These are phyloP conservation scores for Spongilla lacustris DNA, from an alignment of 37 sponge, comb jelly and placozoan genomes.

Conservation along the genomic window DNA sequence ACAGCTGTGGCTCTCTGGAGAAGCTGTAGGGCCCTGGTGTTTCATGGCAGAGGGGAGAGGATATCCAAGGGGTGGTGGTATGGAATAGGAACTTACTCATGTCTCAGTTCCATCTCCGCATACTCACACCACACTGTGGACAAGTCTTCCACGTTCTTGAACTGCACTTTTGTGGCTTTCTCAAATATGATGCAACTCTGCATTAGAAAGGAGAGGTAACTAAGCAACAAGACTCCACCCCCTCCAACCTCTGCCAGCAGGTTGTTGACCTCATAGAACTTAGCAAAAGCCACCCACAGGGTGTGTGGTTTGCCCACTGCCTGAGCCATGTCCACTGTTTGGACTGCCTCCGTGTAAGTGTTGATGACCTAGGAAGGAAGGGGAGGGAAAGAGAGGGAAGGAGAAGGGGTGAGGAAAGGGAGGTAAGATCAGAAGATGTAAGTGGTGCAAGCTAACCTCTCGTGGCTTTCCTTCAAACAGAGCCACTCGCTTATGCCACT, in stretches of 20 bases:
- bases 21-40: slow-evolving; percentile 70
- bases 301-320: slow-evolving; percentile 92
- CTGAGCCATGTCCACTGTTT: slow-evolving; percentile 85
- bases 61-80: not conserved
- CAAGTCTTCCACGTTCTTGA: slow-evolving; percentile 89
- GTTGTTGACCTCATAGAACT: slow-evolving; percentile 92
- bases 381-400: too few relatives aligned
- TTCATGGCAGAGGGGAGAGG: not conserved
- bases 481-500: slow-evolving; percentile 95
- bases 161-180: slow-evolving; percentile 89
- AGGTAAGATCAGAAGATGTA: too few relatives aligned
- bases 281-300: slow-evolving; percentile 93
- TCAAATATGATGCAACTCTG: slow-evolving; percentile 90
- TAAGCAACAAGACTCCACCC: not conserved
- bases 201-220: not conserved
- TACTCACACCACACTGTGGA: slow-evolving; percentile 96
- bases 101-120: slow-evolving; percentile 95
- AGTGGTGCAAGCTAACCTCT: slow-evolving; percentile 51
- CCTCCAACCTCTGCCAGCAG: slow-evolving; percentile 81
- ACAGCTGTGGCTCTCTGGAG: slow-evolving; percentile 91
- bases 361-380: slow-evolving; percentile 67
- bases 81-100: slow-evolving; percentile 78
- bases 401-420: not conserved
- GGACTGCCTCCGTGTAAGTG: slow-evolving; percentile 96
- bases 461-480: slow-evolving; percentile 90